Conservation (phyloP, 2,888 invertebrate genomes). For the Pardosa pseudoannulata region DNA sequence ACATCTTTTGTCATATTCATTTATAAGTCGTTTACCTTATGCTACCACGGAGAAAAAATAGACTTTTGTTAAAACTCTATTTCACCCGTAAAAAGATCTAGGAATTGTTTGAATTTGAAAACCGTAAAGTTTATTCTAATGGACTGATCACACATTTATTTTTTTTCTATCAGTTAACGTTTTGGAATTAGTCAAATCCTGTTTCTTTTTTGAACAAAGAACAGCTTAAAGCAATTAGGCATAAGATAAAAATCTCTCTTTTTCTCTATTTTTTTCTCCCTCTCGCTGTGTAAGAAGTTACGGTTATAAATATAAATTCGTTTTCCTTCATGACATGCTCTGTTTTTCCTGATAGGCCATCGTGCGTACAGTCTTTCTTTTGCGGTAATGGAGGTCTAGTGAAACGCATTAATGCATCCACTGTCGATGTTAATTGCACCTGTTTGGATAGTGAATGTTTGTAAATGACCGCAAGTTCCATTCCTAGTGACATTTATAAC, state of each 20-base stretch:
- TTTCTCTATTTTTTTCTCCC: neutral
- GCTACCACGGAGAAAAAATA: neutral
- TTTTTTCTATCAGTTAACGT: neutral
- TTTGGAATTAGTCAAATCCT: neutral
- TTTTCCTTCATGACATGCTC: conserved; percentile 8
- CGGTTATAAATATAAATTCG: conserved; percentile 12
- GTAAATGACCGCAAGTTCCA: no score
- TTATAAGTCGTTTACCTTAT: neutral
- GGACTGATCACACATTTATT: no score
- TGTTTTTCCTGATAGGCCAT: neutral
- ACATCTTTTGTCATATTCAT: no score
- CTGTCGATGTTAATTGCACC: neutral
- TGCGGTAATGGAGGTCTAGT: neutral
- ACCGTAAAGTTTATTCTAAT: no score
- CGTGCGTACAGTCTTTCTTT: conserved; percentile 3
- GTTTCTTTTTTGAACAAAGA: neutral
- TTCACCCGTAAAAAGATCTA: no score
- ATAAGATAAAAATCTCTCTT: neutral
- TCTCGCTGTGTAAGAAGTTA: neutral
- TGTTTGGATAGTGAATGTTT: no score
- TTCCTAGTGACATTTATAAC: no score
- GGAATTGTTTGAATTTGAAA: no score
- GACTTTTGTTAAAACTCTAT: neutral
- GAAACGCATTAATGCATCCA: neutral
- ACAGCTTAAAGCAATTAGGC: neutral